Percentiles rank a stretch among this genome's conserved stretches.
Evolutionary conservation across 2,888 invertebrate genomes (phyloP).

Genomic region (Venusia cambrica): DNA sequence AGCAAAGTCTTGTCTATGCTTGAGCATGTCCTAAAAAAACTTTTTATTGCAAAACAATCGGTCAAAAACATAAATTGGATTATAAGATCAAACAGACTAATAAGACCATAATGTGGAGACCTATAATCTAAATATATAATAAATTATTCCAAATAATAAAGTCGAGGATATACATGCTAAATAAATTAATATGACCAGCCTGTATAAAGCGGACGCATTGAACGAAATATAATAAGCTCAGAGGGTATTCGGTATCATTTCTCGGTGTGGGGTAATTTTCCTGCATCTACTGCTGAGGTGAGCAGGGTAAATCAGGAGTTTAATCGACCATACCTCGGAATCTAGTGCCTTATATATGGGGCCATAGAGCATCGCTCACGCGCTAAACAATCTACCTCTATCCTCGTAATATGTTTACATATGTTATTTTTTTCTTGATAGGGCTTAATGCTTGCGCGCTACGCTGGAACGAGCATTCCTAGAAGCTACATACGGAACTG

Average conservation of each 20-base stretch:
- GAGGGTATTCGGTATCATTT: slow-evolving; percentile 52
- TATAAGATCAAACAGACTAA: no score
- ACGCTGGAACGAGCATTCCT: not conserved
- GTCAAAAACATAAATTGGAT: no score
- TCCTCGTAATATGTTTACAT: no score
- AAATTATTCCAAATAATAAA: no score
- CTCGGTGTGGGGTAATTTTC: slow-evolving; percentile 52
- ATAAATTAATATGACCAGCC: slow-evolving; percentile 4
- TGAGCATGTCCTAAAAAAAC: no score
- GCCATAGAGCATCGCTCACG: not conserved
- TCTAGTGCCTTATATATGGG: slow-evolving; percentile 43
- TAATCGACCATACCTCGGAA: slow-evolving; percentile 66
- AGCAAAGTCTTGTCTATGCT: no score
- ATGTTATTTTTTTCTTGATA: not conserved
- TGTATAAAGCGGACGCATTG: slow-evolving; percentile 49
- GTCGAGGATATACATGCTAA: no score
- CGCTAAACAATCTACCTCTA: no score
- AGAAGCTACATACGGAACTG: no score
- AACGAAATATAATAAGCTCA: slow-evolving; percentile 58
- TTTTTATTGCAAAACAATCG: no score
- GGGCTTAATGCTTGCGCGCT: not conserved
- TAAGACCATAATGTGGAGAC: no score
- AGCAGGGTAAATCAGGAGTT: slow-evolving; percentile 55
- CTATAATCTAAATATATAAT: no score
- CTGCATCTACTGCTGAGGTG: slow-evolving; percentile 36